Evolutionary conservation across 2,888 invertebrate genomes (phyloP).

Genomic region (Chironomus tentans): DNA sequence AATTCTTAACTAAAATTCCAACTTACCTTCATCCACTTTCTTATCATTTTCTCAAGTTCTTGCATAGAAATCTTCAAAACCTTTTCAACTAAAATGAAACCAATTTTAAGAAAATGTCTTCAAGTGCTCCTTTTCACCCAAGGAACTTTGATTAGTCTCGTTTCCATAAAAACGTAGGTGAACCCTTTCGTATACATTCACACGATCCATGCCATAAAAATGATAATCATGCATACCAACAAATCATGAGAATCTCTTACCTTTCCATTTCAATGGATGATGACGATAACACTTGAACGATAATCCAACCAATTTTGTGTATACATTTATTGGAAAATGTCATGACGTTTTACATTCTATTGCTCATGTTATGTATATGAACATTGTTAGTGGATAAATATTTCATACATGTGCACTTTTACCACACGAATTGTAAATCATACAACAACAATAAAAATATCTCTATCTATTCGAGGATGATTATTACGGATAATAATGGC

Average conservation of each 20-base stretch:
- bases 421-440: neutral
- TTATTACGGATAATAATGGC: slow-evolving; percentile 22
- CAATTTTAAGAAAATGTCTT: neutral
- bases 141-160: neutral
- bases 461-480: neutral
- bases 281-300: slow-evolving; percentile 7
- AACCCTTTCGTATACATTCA: neutral
- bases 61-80: neutral
- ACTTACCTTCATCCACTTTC: too few relatives aligned
- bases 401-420: neutral
- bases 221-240: neutral
- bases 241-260: slow-evolving; percentile 3
- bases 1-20: too few relatives aligned
- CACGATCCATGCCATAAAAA: neutral
- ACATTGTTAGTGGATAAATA: neutral
- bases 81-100: neutral
- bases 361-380: too few relatives aligned
- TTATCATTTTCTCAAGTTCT: too few relatives aligned
- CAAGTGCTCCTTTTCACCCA: neutral
- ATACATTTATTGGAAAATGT: neutral
- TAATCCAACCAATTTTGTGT: slow-evolving; percentile 23
- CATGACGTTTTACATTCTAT: neutral
- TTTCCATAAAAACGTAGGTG: neutral
- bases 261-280: slow-evolving; percentile 7
- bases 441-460: neutral